Evolutionary conservation across 2,888 invertebrate genomes (phyloP).

Genomic region (Pterostichus madidus): DNA sequence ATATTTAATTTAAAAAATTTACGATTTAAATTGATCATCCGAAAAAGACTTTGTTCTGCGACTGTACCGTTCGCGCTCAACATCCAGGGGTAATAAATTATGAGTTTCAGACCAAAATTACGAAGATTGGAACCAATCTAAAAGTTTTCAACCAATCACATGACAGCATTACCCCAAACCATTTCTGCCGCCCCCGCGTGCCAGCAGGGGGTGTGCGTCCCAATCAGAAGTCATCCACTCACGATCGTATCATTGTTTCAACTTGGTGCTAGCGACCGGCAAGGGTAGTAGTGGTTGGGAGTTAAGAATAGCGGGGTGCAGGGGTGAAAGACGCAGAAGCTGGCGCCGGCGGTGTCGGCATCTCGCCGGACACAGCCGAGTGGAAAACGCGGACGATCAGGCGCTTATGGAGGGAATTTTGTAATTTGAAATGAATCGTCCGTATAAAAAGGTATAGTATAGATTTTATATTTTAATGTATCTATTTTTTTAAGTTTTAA

Average conservation of each 20-base stretch:
- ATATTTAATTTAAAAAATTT: neutral
- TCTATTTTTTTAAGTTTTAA: too few species aligned
- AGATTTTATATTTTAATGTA: too few species aligned
- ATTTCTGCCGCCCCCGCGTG: constrained; percentile 64
- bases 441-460: too few species aligned
- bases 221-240: constrained; percentile 63
- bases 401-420: neutral
- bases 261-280: constrained; percentile 29
- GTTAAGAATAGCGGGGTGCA: neutral
- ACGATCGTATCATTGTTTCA: constrained; percentile 62
- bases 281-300: neutral
- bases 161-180: constrained; percentile 72
- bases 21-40: neutral
- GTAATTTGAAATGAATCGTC: neutral
- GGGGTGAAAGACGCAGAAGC: constrained; percentile 13
- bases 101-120: constrained; percentile 76
- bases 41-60: constrained; percentile 2
- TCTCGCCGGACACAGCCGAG: neutral
- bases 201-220: constrained; percentile 8
- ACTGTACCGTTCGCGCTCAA: constrained; percentile 53
- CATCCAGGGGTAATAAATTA: constrained; percentile 74
- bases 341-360: constrained; percentile 41
- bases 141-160: constrained; percentile 76
- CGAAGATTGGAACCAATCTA: constrained; percentile 76
- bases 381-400: constrained; percentile 6